Base-by-base conservation (phyloP, 2,888 invertebrate genomes). In the Diadegma fenestrale region DNA sequence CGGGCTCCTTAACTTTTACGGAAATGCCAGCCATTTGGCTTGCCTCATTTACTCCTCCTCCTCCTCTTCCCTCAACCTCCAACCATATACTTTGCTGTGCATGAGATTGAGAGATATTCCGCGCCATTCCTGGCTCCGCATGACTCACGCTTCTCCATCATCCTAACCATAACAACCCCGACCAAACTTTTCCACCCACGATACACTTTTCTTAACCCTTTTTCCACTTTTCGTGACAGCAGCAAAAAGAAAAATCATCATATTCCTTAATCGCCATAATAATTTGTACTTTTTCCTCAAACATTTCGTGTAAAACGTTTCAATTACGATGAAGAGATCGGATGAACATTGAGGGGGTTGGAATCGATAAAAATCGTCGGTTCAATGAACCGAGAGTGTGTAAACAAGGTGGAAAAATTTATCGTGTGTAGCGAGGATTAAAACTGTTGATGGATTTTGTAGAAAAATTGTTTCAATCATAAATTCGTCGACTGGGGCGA, bases 1-100 rank as follows among this genome's bases (percentile, higher is more conserved):
- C 72, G 82, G 85, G 75, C 87, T 88, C 87, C 88, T 89, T 88
- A 89, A 91, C 88, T 90, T 90, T 90, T 88, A 91, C 88, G 88
- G 69, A 76, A 84, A 84, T 84, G 71, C 80, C 80, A 76, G 84
- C 84, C 80, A 80, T 84, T 84, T 84, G 63, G 80, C 54, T 69
- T 80, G 79, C 69, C 76, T 80, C 58, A 63, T 61, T 73, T 58
- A 12, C 33, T 51, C 73, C 79, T 54, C 5, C 33, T 51, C 73
- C 79, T 54, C 5, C 58, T 58, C 58, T 26, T 58, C 26, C 14
- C 58, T 58, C 14, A 22, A 14, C 26, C 58, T 14, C 63, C 26
- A 2, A 41, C 17, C 19, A 45, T 54, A 54, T 75, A 43, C 72
- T 43, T 22, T 48, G 37, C 58, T 76, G 64, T 22, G n/a, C n/a